Percentiles rank a stretch among this genome's conserved stretches.
phyloP scores from a whole-genome alignment of 1,140 invertebrate genomes.

The Elymnias hypermnestra region DNA sequence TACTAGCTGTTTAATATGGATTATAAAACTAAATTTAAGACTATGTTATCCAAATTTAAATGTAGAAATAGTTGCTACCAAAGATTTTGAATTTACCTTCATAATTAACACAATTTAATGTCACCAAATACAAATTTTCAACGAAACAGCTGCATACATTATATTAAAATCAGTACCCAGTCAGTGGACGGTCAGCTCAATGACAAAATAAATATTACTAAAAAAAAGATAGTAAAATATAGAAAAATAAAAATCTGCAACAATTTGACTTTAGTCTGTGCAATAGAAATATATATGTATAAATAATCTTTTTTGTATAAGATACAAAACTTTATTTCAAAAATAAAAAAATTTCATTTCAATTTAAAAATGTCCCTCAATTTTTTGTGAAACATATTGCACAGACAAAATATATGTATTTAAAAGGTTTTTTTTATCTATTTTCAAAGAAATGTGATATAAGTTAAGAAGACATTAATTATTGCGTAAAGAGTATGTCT shows the following conservation, averaged over 20 bases:
- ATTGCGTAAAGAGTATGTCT: too few relatives aligned
- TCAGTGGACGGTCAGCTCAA: background rate
- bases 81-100: too few relatives aligned
- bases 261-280: constrained; percentile 1
- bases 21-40: too few relatives aligned
- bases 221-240: background rate
- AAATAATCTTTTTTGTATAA: too few relatives aligned
- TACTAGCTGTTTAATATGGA: too few relatives aligned
- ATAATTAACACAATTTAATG: too few relatives aligned
- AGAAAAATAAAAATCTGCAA: constrained; percentile 1
- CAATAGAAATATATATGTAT: constrained; percentile 2
- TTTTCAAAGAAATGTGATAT: background rate
- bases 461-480: background rate
- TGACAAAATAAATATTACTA: background rate
- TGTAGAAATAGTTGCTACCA: too few relatives aligned
- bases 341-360: background rate
- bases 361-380: background rate
- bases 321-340: background rate
- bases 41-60: too few relatives aligned
- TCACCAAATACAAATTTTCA: too few relatives aligned
- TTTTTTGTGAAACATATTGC: constrained; percentile 1
- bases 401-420: background rate
- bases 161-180: background rate
- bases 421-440: background rate
- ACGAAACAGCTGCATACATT: too few relatives aligned